These are phyloP conservation scores for Vannuccia rotundouncinata DNA, from an alignment of 2,888 invertebrate genomes.

Conservation along the genomic window DNA sequence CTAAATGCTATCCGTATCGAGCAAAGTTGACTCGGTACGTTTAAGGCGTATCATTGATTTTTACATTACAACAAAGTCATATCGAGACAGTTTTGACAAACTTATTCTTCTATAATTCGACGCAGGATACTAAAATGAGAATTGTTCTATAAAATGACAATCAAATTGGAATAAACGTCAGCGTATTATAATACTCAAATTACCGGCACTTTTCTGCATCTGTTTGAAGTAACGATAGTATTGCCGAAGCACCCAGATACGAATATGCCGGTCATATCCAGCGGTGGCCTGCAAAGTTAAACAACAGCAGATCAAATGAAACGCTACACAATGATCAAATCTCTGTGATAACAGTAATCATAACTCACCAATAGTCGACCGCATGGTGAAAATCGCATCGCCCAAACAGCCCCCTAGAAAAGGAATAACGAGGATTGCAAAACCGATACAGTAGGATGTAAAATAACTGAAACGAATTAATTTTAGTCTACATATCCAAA, in stretches of 20 bases:
- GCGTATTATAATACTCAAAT: too few species aligned
- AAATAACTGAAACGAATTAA: too few species aligned
- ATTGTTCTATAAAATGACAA: too few species aligned
- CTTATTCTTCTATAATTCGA: too few species aligned
- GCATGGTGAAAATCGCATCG: conserved; percentile 94
- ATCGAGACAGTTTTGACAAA: too few species aligned
- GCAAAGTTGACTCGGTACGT: too few species aligned
- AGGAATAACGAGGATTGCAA: conserved; percentile 36
- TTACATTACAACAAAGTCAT: too few species aligned
- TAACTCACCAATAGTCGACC: conserved; percentile 68
- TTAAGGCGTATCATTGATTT: too few species aligned
- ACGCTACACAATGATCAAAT: neutral
- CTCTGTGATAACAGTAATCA: neutral
- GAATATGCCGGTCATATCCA: conserved; percentile 84
- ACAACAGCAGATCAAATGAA: neutral
- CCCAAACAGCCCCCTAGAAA: conserved; percentile 76
- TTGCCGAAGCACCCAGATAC: conserved; percentile 88
- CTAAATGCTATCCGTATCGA: too few species aligned
- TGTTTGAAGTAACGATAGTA: conserved; percentile 76
- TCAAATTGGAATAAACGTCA: too few species aligned
- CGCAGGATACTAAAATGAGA: too few species aligned
- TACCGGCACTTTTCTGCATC: conserved; percentile 32
- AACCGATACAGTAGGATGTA: neutral
- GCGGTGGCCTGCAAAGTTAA: conserved; percentile 68
- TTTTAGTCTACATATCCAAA: too few species aligned